A percentile compares a stretch with the other conserved stretches of the same genome.
Conservation (phyloP, 2,888 invertebrate species). For the Melinaea menophilus region DNA sequence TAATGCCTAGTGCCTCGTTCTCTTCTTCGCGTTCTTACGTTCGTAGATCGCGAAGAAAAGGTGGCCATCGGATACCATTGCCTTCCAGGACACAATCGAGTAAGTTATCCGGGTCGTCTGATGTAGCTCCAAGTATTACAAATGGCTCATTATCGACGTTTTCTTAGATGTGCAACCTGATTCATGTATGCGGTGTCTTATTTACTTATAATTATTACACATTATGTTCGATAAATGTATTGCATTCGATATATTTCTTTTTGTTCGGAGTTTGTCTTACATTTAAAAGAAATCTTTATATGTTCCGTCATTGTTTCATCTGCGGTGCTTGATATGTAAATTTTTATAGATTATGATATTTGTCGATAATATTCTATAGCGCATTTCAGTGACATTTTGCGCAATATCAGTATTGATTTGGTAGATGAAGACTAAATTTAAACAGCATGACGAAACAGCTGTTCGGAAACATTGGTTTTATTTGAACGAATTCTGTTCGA, state of each 20-base stretch:
- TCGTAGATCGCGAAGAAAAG: conserved; percentile 94
- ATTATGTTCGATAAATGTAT: conserved; percentile 10
- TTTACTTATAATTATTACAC: conserved; percentile 7
- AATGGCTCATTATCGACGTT: conserved; percentile 57
- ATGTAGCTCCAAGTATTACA: conserved; percentile 62
- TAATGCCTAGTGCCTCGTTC: conserved; percentile 97
- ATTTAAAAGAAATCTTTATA: conserved; percentile 23
- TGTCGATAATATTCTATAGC: conserved; percentile 40
- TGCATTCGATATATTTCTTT: conserved; percentile 14
- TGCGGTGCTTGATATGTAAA: conserved; percentile 60
- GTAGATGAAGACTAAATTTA: conserved; percentile 65
- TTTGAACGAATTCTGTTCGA: conserved; percentile 35
- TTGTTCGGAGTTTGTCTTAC: conserved; percentile 11
- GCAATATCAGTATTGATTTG: conserved; percentile 75
- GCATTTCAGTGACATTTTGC: conserved; percentile 73
- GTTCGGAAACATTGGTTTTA: conserved; percentile 49
- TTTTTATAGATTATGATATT: conserved; percentile 43
- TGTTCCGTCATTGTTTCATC: conserved; percentile 58
- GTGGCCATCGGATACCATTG: conserved; percentile 90
- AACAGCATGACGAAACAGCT: conserved; percentile 71
- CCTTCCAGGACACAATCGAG: conserved; percentile 89
- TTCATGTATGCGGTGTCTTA: conserved; percentile 26
- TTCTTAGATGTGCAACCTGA: conserved; percentile 44
- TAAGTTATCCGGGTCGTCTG: conserved; percentile 79
- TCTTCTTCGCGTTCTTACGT: conserved; percentile 95